A percentile compares a stretch with the other conserved stretches of the same genome.
Conservation (phyloP, 1,140 invertebrate species). For the Dryas iulia region DNA sequence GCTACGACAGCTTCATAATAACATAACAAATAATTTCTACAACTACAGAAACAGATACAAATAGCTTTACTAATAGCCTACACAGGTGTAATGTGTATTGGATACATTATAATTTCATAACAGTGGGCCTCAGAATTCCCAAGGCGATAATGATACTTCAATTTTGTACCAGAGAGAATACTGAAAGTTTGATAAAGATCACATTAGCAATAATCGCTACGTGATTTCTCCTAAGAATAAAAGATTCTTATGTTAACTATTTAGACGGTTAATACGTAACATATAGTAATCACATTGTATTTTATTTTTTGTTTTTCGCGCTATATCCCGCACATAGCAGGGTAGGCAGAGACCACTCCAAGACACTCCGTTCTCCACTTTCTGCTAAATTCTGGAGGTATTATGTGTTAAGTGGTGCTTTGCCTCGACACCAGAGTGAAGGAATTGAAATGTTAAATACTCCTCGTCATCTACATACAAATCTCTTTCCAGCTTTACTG, state of each 20-base stretch:
- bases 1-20: no score
- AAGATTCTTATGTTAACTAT: background rate
- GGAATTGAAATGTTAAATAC: no score
- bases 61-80: background rate
- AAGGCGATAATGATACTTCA: slow-evolving; percentile 24
- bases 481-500: no score
- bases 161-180: slow-evolving; percentile 17
- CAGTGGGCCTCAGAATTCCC: slow-evolving; percentile 21
- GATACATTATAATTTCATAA: slow-evolving; percentile 28
- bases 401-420: no score
- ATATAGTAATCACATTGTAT: no score
- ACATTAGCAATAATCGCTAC: slow-evolving; percentile 13
- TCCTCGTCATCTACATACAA: no score
- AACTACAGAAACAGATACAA: background rate
- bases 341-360: no score
- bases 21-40: background rate
- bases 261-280: background rate
- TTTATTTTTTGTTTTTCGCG: no score
- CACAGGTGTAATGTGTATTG: background rate
- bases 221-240: background rate
- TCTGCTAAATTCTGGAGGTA: no score
- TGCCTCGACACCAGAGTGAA: no score
- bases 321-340: no score
- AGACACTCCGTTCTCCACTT: no score
- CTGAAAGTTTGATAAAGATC: slow-evolving; percentile 22